phyloP scores from a whole-genome alignment of 2,797 vertebrate species.

The Lepidocolaptes lacrymiger region DNA sequence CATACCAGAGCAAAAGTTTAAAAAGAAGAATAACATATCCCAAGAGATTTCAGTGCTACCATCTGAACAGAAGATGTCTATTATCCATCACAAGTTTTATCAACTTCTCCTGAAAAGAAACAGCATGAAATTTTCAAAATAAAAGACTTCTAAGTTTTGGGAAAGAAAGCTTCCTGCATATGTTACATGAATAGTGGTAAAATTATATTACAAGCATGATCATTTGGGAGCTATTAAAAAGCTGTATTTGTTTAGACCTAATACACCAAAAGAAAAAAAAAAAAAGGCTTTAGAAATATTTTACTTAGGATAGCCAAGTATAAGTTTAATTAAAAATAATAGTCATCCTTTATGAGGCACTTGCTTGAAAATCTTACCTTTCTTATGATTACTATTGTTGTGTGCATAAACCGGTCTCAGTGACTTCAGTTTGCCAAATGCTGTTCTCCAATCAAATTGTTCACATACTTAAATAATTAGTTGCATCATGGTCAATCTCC shows the following conservation, averaged over 20 bases:
- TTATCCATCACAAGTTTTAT: neutral
- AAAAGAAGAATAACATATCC: neutral
- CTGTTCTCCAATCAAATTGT: neutral
- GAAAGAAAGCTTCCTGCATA: neutral
- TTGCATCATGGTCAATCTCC: neutral
- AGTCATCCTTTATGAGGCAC: neutral
- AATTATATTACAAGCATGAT: neutral
- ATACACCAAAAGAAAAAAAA: neutral
- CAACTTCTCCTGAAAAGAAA: neutral
- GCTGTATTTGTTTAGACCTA: neutral
- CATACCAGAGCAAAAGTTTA: neutral
- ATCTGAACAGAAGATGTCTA: neutral
- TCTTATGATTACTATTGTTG: neutral
- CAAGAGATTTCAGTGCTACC: neutral
- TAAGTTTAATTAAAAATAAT: neutral
- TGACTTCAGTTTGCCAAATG: neutral
- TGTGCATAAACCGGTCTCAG: neutral
- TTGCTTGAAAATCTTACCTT: neutral
- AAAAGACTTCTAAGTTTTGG: neutral
- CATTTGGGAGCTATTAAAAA: neutral
- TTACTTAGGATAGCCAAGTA: neutral
- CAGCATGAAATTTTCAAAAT: neutral
- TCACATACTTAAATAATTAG: neutral
- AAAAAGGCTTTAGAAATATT: neutral
- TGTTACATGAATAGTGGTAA: neutral